These are phyloP conservation scores for Nycticebus coucang DNA, from an alignment of 2,113 vertebrate species.

Conservation along the genomic window DNA sequence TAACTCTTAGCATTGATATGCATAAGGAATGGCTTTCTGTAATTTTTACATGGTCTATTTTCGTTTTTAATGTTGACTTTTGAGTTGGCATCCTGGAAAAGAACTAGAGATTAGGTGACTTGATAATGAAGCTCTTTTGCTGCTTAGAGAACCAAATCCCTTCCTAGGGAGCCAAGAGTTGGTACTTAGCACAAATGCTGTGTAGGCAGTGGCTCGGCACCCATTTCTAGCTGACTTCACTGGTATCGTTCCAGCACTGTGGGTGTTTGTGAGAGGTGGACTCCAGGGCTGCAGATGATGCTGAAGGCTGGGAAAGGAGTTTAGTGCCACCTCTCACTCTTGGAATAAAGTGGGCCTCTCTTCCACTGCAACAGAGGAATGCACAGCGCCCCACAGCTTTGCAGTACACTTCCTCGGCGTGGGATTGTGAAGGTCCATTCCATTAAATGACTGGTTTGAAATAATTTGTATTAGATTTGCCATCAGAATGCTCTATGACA, in stretches of 20 bases:
- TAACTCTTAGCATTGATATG: not conserved
- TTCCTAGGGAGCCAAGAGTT: not conserved
- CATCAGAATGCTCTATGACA: not conserved
- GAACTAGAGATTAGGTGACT: not conserved
- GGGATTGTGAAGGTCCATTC: not conserved
- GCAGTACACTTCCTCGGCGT: not conserved
- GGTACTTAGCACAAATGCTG: not conserved
- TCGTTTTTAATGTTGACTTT: not conserved
- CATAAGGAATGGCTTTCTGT: not conserved
- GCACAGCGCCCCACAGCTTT: fast-evolving
- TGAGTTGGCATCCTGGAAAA: not conserved
- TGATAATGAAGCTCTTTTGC: not conserved
- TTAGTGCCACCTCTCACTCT: not conserved
- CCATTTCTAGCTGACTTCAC: not conserved
- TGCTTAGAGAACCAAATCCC: not conserved
- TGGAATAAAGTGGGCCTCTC: not conserved
- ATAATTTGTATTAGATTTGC: not conserved
- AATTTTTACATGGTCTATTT: not conserved
- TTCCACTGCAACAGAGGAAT: not conserved
- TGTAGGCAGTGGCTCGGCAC: not conserved
- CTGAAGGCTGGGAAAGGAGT: not conserved
- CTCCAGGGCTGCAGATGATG: not conserved
- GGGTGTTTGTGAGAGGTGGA: not conserved
- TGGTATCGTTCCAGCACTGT: not conserved
- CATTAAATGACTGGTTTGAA: not conserved